Evolutionary conservation across 2,113 vertebrate species (phyloP), one percentile per base, ranked within the genome.

Genomic region (Bambusicola thoracicus): DNA sequence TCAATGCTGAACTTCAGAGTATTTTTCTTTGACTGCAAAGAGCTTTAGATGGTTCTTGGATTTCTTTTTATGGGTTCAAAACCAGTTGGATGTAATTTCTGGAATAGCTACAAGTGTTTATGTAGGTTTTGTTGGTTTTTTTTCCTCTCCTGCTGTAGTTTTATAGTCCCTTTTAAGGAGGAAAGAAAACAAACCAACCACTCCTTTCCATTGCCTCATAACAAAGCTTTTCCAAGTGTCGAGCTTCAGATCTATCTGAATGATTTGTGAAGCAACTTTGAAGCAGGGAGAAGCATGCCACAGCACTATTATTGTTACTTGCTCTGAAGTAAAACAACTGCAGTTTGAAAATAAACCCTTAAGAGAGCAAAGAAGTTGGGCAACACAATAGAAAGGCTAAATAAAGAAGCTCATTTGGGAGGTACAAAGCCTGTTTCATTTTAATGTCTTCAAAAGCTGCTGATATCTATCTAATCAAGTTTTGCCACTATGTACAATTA

Each of bases 51-150:
- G 5, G 25, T 11, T 93, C 34, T 69, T 56, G n/a, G 8, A 82
- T 73, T 94, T 80, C 6, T 93, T 32, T 85, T 80, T n/a, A 58
- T 14, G 32, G 20, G 44, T 68, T 46, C 40, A 82, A 85, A 96
- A 68, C 7, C 18, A 56, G 55, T 11, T 36, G 49, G 43, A 85
- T 34, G 55, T 8, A n/a, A 75, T 40, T 13, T 56, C 51, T 72
- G 51, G 53, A 92, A 27, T 61, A 65, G 30, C 56, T 61, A 55
- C 38, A 61, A 89, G 13, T 53, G 18, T 58, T 76, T 72, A 22
- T 51, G n/a, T 46, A 65, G 8, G 19, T 11, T 12, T 55, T 25
- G 36, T 15, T 25, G 13, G 14, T 36, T 34, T n/a, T 58, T 36
- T 75, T 83, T 9, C n/a, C 38, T 70, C 30, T 81, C 29, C n/a